Base-by-base conservation (phyloP, 2,888 invertebrate genomes). In the Lycia hirtaria region DNA sequence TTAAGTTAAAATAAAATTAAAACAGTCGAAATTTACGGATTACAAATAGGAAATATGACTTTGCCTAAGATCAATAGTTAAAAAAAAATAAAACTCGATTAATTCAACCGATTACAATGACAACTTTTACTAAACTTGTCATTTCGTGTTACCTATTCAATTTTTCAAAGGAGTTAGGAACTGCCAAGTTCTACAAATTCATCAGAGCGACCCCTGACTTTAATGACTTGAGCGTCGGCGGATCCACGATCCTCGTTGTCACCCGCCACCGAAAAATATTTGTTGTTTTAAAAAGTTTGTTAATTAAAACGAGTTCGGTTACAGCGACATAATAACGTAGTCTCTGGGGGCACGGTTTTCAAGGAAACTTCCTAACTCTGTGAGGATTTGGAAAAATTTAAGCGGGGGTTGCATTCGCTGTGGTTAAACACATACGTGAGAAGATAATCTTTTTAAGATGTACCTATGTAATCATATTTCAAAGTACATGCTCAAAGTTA, bases 301-400 rank as follows among this genome's bases (percentile, higher is more conserved):
- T 83, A 83, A 83, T 83, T 83, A 85, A 82, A 80, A 77, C 71
- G 74, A 73, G 75, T 81, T 78, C 71, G 69, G 75, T 76, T 75
- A 73, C 72, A 66, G 60, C 63, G 49, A 64, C 71, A 78, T 76
- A 78, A 80, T 77, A 76, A 71, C 67, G 65, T 62, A 32, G 22
- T 40, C 60, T 41, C 57, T 41, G 55, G 43, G 59, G 55, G 35
- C 51, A 33, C 22, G 28, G 41, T 55, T 62, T 55, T 41, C 28
- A 54, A 32, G 45, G 37, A 57, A 56, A 53, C 45, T 54, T 26
- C 33, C 53, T 51, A 30, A 40, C 35, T 59, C 28, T 35, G 32
- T 19, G 12, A 19, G 37, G 37, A 41, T 35, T 35, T 2, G 12
- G 4, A 7, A 20, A 20, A 52, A 43, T 43, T 41, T 24, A 12